Evolutionary conservation across 2,113 vertebrate species (phyloP), one percentile per base, ranked within the genome.

Genomic region (Trematocara variabile): DNA sequence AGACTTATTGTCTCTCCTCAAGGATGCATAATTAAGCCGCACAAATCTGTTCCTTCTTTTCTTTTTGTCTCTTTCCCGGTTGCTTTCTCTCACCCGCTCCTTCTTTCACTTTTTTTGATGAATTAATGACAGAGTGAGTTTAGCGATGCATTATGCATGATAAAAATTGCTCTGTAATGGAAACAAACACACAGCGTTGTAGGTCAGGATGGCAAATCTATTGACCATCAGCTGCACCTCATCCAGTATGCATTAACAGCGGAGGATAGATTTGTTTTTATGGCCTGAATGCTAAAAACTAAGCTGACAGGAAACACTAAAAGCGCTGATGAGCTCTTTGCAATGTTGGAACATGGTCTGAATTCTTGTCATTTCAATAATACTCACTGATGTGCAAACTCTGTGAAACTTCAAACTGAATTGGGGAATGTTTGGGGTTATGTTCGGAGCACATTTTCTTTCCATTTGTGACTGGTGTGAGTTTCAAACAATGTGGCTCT

Each of bases 131-230:
- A 84, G 86, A n/a, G 77, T 83, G 63, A 83, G 89, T 92, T 90
- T 90, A 39, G 83, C 77, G 89, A 86, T 94, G 88, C 89, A 95
- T 95, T 88, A 95, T 92, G 89, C 85, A 92, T 91, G 90, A 90
- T 86, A 84, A 88, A 80, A 94, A 93, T 93, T 86, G 80, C 81
- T 92, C 87, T 54, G 83, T 92, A 93, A 93, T 93, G 86, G 93
- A 95, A 94, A 94, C 94, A 95, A 92, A 94, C 90, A 89, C 28
- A 85, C 77, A 84, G 82, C 70, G 41, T 54, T 80, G 52, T 77
- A 86, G 88, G 91, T 92, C 53, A 30, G 22, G 39, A 81, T 93
- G 84, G 86, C 85, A 92, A 83, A 92, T 90, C 68, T 88, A 92
- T 92, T 85, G 91, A 91, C 91, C 91, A 87, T 81, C 86, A 88